These are phyloP conservation scores for Anodontia alba DNA, from an alignment of 2,888 invertebrate species.

Conservation along the genomic window DNA sequence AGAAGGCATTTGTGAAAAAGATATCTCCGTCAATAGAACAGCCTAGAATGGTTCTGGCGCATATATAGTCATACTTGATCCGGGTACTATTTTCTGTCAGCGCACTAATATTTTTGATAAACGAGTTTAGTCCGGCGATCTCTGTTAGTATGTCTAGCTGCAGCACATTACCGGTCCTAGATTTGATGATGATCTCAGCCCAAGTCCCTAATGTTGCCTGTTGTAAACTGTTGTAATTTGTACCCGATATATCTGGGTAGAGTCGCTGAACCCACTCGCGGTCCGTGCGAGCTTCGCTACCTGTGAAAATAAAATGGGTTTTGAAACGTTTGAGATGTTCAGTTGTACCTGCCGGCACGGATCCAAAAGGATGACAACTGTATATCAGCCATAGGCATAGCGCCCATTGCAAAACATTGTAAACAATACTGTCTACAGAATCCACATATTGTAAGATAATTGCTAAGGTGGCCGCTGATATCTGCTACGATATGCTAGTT, in stretches of 20 bases:
- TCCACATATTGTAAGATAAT: no score
- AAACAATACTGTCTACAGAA: no score
- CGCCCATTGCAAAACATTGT: no score
- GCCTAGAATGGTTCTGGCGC: constrained; percentile 4
- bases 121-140: constrained; percentile 31
- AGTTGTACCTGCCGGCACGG: no score
- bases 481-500: no score
- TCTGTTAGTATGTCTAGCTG: constrained; percentile 35
- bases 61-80: constrained; percentile 21
- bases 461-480: no score
- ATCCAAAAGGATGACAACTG: no score
- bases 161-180: constrained; percentile 43
- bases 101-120: constrained; percentile 35
- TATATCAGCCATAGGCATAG: no score
- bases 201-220: constrained; percentile 19
- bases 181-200: constrained; percentile 45
- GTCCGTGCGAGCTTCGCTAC: constrained; percentile 64
- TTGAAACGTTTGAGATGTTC: no score
- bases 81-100: constrained; percentile 6
- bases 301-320: constrained; percentile 14
- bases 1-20: constrained; percentile 33
- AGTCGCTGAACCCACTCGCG: constrained; percentile 37
- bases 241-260: constrained; percentile 53
- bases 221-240: constrained; percentile 44
- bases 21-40: constrained; percentile 26